Evolutionary conservation across 2,888 invertebrate genomes (phyloP), one percentile per base, ranked within the genome.

Genomic region (Drosophila anomelani): DNA sequence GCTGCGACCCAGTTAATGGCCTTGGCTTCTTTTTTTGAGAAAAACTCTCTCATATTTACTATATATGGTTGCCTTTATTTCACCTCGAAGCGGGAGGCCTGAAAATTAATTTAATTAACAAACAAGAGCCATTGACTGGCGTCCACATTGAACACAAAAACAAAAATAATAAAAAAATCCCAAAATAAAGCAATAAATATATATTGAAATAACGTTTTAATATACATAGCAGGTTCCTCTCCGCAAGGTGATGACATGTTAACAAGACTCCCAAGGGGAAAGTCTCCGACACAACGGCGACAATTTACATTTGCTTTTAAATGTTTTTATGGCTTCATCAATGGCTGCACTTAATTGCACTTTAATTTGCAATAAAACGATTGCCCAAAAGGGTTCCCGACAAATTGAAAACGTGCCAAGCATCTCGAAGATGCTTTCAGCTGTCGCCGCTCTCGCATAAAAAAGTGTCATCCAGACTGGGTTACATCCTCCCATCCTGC

Each of bases 291-390:
- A 9, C 44, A 26, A 15, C 41, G 20, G 59, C 51, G 68, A 59
- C 72, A 66, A 54, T 69, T 71, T 76, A 34, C 46, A 70, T 72
- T 72, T 72, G 51, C 32, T 44, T 69, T 62, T 78, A 62, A 79
- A 64, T 75, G 63, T 73, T 57, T 79, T 83, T 77, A 83, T 85
- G 66, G 58, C 71, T 80, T 77, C 67, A 80, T 85, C 66, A 77
- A 58, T 46, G 43, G 63, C 53, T 76, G 72, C 75, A 77, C 80
- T 76, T 86, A 86, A 84, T 86, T 86, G 80, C 85, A 78, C 26
- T 78, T 86, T 86, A 85, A 86, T 86, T 88, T 76, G 79, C 76
- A 79, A 87, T 87, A 66, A 85, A 82, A 79, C 62, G 58, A 76
- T 80, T 84, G 71, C 69, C 49, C 76, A 75, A 85, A 81, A 87